Conservation (phyloP, 2,113 vertebrate species). For the Gambusia holbrooki region DNA sequence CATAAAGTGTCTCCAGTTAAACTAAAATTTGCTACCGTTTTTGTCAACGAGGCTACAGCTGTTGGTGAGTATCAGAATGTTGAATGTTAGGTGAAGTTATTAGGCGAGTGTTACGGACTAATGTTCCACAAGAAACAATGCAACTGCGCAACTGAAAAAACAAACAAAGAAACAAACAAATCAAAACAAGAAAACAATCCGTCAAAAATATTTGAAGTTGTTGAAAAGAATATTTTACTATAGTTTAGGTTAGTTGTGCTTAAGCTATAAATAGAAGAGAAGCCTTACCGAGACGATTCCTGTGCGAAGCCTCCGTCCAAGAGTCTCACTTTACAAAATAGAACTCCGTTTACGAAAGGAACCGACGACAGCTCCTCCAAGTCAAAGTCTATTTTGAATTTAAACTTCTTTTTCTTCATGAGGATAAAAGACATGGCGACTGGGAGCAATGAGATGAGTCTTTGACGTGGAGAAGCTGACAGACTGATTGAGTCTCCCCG, state of each 20-base stretch:
- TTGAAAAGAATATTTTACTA: neutral
- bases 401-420: slow-evolving; percentile 94
- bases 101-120: too few relatives aligned
- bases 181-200: too few relatives aligned
- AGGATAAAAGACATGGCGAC: slow-evolving; percentile 86
- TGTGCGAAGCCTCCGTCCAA: slow-evolving; percentile 89
- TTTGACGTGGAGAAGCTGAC: neutral
- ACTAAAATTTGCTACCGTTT: too few relatives aligned
- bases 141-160: neutral
- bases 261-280: slow-evolving; percentile 57
- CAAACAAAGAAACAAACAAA: too few relatives aligned
- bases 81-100: neutral
- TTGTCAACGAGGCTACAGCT: neutral
- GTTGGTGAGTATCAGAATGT: neutral
- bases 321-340: slow-evolving; percentile 95
- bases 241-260: neutral
- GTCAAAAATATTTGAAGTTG: too few relatives aligned
- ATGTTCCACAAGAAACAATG: too few relatives aligned
- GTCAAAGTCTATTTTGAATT: slow-evolving; percentile 91
- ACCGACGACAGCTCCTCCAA: slow-evolving; percentile 92
- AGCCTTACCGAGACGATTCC: slow-evolving; percentile 88
- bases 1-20: too few relatives aligned
- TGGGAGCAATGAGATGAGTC: neutral
- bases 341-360: slow-evolving; percentile 92
- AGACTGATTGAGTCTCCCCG: too few relatives aligned